Evolutionary conservation across 2,888 invertebrate species (phyloP), one percentile per base, ranked within the genome.

Genomic region (Orthosia cruda): DNA sequence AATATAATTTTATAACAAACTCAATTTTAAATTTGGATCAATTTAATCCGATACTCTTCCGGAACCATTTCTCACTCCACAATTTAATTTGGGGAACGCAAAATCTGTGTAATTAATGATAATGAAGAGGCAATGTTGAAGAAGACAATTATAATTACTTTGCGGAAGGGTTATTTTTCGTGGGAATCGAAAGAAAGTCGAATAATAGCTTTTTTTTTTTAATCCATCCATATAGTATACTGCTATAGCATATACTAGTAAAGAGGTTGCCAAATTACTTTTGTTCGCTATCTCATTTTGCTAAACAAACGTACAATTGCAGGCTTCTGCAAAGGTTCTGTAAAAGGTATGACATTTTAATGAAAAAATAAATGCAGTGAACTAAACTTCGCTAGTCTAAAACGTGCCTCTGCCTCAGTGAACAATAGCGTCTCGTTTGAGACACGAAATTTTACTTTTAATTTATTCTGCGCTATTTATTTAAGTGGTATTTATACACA

Each of bases 341-440:
- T 12, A 65, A 64, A 55, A 70, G 20, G 1, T 32, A 20, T 59
- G 13, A 32, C 62, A 58, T 62, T 40, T 55, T 50, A 77, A 69
- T 77, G 40, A 77, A 32, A n/a, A 62, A 57, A 47, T 52, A 32
- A 9, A 23, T 13, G 55, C 45, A 69, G 26, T 58, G 3, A 50
- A 54, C 50, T 49, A 76, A 61, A 68, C 68, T 68, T 54, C 4
- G 9, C 59, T 59, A 57, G 49, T 75, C n/a, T 20, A n/a, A 18
- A 69, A 77, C 55, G 13, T 68, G 50, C 4, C 9, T 4, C n/a
- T 55, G 49, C 75, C 47, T 76, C 55, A 16, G 55, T 55, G 55
- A 16, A 61, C 32, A 16, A 69, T 52, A 70, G 32, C 26, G 50
- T 55, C 13, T 77, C 18, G 4, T 62, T 77, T 45, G n/a, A 20